Evolutionary conservation across 2,113 vertebrate species (phyloP).

Genomic region (Lamprologus sp.): DNA sequence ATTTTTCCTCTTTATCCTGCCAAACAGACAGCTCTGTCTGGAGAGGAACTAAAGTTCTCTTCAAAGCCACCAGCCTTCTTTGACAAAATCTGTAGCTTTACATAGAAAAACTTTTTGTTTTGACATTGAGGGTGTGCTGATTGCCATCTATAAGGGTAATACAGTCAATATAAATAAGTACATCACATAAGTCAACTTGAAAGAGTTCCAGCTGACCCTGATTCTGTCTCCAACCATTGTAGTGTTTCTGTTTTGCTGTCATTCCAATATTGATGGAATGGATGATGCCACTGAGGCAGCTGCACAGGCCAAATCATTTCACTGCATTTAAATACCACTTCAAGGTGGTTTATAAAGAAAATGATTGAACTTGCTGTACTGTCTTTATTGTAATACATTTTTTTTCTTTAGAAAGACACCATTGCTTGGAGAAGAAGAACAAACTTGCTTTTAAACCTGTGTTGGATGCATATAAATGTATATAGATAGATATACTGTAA

Average conservation of each 20-base stretch:
- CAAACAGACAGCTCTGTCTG: background rate
- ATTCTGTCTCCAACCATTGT: background rate
- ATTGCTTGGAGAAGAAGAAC: background rate
- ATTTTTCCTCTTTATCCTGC: background rate
- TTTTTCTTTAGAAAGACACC: background rate
- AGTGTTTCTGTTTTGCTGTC: background rate
- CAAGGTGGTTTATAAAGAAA: background rate
- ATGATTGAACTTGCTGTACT: background rate
- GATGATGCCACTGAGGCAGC: background rate
- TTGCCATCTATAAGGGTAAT: background rate
- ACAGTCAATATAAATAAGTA: background rate
- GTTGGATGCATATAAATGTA: background rate
- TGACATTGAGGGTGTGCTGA: background rate
- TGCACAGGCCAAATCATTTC: background rate
- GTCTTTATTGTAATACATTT: background rate
- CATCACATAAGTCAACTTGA: background rate
- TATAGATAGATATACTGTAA: background rate
- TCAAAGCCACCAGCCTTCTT: background rate
- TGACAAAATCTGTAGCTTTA: background rate
- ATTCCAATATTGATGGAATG: background rate
- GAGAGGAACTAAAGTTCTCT: background rate
- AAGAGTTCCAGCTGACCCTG: background rate
- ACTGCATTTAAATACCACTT: background rate
- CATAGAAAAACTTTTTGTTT: background rate
- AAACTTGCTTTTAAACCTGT: background rate